These are phyloP conservation scores for Nerophis lumbriciformis DNA, from an alignment of 2,113 vertebrate genomes.

Conservation along the genomic window DNA sequence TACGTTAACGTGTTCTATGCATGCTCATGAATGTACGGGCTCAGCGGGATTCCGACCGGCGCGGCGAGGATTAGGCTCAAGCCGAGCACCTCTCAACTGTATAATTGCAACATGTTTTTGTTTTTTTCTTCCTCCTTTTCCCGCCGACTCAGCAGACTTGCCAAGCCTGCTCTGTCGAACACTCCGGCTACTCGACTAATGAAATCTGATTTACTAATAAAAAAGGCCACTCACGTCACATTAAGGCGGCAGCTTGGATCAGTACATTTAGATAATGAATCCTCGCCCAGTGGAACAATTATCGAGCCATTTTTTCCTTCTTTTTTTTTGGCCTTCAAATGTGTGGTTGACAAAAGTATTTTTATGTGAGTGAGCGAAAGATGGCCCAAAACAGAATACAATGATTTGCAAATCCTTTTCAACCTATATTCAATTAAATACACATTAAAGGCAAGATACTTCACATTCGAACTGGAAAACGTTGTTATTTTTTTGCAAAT, in stretches of 20 bases:
- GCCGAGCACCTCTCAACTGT: constrained; percentile 29
- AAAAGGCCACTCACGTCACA: constrained; percentile 38
- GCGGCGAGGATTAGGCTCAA: constrained; percentile 55
- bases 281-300: constrained; percentile 12
- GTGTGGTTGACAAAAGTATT: not conserved
- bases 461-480: no score
- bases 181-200: constrained; percentile 48
- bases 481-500: no score
- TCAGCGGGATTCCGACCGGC: constrained; percentile 44
- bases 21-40: constrained; percentile 13
- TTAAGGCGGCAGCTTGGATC: constrained; percentile 46
- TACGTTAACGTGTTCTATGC: not conserved
- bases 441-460: no score
- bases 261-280: constrained; percentile 56
- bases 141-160: constrained; percentile 45
- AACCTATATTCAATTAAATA: no score
- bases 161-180: constrained; percentile 34
- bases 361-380: not conserved
- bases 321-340: not conserved
- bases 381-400: not conserved
- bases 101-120: constrained; percentile 50
- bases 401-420: no score
- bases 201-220: constrained; percentile 51
- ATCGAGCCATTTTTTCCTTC: not conserved
- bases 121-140: constrained; percentile 20